Percentiles rank a stretch among this genome's conserved stretches.
Conservation (phyloP, 1,140 invertebrate species). For the Berghia stephanieae region DNA sequence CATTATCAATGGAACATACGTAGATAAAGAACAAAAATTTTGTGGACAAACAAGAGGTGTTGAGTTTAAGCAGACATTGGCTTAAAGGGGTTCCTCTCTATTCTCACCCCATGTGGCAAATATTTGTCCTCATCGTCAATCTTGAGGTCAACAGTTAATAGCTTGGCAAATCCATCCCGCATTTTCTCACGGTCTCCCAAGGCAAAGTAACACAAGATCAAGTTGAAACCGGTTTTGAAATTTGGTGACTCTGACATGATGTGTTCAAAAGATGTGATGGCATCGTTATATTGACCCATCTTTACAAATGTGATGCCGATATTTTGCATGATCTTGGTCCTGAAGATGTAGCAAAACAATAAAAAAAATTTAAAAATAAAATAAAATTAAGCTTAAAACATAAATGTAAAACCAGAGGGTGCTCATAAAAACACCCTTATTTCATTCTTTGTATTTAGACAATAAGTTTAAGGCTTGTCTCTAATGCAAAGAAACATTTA, state of each 20-base stretch:
- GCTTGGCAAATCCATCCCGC: conserved; percentile 88
- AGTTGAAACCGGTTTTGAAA: conserved; percentile 87
- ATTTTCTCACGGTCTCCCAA: conserved; percentile 93
- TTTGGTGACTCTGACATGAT: conserved; percentile 95
- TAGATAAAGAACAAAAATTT: too few species aligned
- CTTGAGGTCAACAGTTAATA: conserved; percentile 87
- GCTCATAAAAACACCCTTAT: too few species aligned
- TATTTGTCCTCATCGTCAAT: conserved; percentile 86
- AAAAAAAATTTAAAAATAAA: background rate
- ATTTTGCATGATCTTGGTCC: conserved; percentile 98
- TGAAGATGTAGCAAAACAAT: conserved; percentile 63
- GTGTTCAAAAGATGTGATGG: conserved; percentile 95
- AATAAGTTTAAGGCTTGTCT: too few species aligned
- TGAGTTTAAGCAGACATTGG: too few species aligned
- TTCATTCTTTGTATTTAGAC: too few species aligned
- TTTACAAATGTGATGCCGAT: conserved; percentile 95
- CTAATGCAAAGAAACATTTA: too few species aligned
- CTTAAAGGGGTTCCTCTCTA: too few species aligned
- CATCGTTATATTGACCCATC: conserved; percentile 95
- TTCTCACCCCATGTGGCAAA: conserved; percentile 65
- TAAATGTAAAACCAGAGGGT: too few species aligned
- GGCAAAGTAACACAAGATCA: conserved; percentile 92
- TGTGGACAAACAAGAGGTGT: too few species aligned
- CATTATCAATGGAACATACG: too few species aligned
- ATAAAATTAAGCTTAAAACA: too few species aligned